These are phyloP conservation scores for Charina bottae DNA, from an alignment of 2,113 vertebrate species.

Conservation along the genomic window DNA sequence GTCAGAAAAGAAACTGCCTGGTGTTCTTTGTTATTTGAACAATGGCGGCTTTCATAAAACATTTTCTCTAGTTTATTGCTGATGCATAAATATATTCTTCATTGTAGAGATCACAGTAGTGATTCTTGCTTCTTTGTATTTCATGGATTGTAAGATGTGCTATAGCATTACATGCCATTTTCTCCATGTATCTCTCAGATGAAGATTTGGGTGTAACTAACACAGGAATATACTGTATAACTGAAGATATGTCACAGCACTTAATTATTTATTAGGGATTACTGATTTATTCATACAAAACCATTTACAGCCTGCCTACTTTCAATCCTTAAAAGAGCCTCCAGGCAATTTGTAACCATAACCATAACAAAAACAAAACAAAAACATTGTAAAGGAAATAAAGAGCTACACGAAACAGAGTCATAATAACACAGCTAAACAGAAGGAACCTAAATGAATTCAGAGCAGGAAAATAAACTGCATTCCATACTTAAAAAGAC, in stretches of 20 bases:
- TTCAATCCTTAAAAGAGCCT: background rate
- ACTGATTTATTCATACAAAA: background rate
- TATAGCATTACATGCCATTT: background rate
- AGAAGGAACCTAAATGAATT: background rate
- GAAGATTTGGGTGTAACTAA: constrained; percentile 8
- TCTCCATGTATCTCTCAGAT: background rate
- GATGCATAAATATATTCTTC: background rate
- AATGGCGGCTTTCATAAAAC: background rate
- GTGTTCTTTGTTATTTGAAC: background rate
- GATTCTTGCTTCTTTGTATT: background rate
- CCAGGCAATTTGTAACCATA: background rate
- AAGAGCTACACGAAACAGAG: background rate
- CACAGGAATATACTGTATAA: background rate
- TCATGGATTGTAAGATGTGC: background rate
- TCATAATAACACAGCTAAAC: background rate
- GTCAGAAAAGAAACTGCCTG: background rate
- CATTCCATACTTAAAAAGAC: background rate
- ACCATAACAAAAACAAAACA: background rate
- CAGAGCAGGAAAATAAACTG: background rate
- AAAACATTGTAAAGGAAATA: background rate
- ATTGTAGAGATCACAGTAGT: background rate
- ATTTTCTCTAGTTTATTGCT: background rate
- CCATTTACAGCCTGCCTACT: background rate
- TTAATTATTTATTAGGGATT: background rate
- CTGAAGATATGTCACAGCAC: background rate